Evolutionary conservation across 1,140 invertebrate genomes (phyloP).

Genomic region (Elymnias hypermnestra): DNA sequence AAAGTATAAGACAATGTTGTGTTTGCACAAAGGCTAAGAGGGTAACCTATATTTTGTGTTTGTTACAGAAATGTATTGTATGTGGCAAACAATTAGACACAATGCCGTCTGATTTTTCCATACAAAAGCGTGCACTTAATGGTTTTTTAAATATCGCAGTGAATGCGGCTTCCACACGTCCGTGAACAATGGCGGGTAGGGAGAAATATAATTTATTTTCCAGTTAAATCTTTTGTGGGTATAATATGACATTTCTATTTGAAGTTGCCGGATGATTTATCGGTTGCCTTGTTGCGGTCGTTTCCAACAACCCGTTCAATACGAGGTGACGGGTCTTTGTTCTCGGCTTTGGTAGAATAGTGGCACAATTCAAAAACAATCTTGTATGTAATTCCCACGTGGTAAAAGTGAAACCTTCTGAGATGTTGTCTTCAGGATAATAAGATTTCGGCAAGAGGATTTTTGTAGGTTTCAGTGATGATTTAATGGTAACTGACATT

Average conservation of each 20-base stretch:
- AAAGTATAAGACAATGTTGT: too few species aligned
- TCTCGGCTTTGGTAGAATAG: too few species aligned
- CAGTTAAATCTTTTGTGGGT: slow-evolving; percentile 75
- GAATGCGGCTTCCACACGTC: slow-evolving; percentile 69
- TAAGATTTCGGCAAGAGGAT: too few species aligned
- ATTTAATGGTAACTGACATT: too few species aligned
- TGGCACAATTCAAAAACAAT: too few species aligned
- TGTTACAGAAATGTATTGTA: slow-evolving; percentile 12
- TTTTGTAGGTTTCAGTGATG: too few species aligned
- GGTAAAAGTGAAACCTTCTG: too few species aligned
- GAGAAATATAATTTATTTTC: slow-evolving; percentile 75
- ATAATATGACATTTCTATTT: slow-evolving; percentile 76
- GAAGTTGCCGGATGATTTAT: slow-evolving; percentile 71
- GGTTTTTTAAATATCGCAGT: slow-evolving; percentile 73
- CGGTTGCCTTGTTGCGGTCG: slow-evolving; percentile 54
- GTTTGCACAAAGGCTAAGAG: too few species aligned
- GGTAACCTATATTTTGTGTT: slow-evolving; percentile 6
- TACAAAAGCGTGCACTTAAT: slow-evolving; percentile 71
- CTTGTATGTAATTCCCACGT: too few species aligned
- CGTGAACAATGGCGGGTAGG: slow-evolving; percentile 64
- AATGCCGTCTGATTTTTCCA: slow-evolving; percentile 40
- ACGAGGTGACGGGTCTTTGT: slow-evolving; percentile 38
- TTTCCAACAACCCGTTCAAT: slow-evolving; percentile 39
- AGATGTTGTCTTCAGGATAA: too few species aligned
- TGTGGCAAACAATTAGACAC: slow-evolving; percentile 27